Conservation (phyloP, 2,888 invertebrate species). For the Pardosa pseudoannulata region DNA sequence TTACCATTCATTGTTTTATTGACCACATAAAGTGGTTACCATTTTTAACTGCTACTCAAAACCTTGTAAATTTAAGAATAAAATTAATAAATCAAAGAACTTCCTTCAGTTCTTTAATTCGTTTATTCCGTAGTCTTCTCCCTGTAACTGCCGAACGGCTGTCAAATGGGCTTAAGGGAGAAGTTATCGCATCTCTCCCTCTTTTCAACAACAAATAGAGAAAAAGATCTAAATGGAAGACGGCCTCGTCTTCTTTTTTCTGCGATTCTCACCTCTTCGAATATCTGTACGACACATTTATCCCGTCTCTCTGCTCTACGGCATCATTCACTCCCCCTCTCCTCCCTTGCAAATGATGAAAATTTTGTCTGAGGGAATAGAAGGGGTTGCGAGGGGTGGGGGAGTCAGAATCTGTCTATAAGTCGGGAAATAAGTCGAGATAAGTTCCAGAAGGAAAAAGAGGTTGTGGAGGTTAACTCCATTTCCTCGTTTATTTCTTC, state of each 20-base stretch:
- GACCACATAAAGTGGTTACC: too few relatives aligned
- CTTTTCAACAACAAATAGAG: neutral
- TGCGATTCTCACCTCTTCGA: neutral
- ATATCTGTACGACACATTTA: neutral
- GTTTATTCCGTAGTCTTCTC: too few relatives aligned
- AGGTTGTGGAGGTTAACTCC: neutral
- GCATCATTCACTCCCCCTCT: neutral
- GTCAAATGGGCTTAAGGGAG: neutral
- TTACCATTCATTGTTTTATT: too few relatives aligned
- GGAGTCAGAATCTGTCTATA: neutral
- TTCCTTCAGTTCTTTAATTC: too few relatives aligned
- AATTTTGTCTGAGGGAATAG: neutral
- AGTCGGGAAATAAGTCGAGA: neutral
- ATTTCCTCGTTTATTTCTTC: neutral
- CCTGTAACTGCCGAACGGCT: neutral
- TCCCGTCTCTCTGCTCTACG: neutral
- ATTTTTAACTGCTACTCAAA: too few relatives aligned
- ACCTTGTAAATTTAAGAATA: too few relatives aligned
- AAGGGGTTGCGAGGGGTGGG: too few relatives aligned
- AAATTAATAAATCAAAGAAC: too few relatives aligned
- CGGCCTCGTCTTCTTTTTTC: neutral
- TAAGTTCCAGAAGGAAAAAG: neutral
- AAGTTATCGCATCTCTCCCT: neutral
- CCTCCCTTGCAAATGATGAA: neutral
- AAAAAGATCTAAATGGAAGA: neutral